A percentile compares a stretch with the other conserved stretches of the same genome.
Evolutionary conservation across 1,140 invertebrate species (phyloP).

Genomic region (Aricia agestis): DNA sequence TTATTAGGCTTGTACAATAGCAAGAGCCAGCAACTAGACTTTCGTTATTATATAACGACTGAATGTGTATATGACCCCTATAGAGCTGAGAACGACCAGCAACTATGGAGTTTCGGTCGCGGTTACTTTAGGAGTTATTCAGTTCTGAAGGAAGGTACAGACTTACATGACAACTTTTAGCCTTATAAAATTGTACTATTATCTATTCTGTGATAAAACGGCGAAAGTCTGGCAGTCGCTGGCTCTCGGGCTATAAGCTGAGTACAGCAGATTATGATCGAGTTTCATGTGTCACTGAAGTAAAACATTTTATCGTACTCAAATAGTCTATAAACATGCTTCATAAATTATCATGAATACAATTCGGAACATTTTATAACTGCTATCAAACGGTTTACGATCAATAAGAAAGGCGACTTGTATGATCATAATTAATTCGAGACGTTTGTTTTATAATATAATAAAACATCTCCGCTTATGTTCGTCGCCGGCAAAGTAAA

Average conservation of each 20-base stretch:
- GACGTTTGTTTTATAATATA: constrained; percentile 72
- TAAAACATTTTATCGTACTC: constrained; percentile 51
- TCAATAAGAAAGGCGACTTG: constrained; percentile 60
- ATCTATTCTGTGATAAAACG: too few species aligned
- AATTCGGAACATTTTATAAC: constrained; percentile 73
- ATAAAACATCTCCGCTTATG: constrained; percentile 62
- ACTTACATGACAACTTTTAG: too few species aligned
- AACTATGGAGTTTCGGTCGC: too few species aligned
- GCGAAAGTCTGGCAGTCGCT: too few species aligned
- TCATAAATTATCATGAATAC: constrained; percentile 73
- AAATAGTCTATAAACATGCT: constrained; percentile 70
- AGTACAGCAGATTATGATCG: not conserved
- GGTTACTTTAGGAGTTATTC: too few species aligned
- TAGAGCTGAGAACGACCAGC: too few species aligned
- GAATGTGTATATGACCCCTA: too few species aligned
- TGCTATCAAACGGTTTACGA: constrained; percentile 72
- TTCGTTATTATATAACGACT: too few species aligned
- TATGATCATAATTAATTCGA: constrained; percentile 71
- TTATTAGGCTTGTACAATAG: too few species aligned
- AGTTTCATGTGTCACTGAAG: not conserved
- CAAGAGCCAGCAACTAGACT: too few species aligned
- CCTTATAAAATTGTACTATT: too few species aligned
- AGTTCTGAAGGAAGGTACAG: too few species aligned
- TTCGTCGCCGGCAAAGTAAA: not conserved
- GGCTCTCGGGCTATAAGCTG: not conserved